A percentile compares a stretch with the other conserved stretches of the same genome.
Evolutionary conservation across 1,140 invertebrate genomes (phyloP).

Genomic region (Drosophila gunungcola): DNA sequence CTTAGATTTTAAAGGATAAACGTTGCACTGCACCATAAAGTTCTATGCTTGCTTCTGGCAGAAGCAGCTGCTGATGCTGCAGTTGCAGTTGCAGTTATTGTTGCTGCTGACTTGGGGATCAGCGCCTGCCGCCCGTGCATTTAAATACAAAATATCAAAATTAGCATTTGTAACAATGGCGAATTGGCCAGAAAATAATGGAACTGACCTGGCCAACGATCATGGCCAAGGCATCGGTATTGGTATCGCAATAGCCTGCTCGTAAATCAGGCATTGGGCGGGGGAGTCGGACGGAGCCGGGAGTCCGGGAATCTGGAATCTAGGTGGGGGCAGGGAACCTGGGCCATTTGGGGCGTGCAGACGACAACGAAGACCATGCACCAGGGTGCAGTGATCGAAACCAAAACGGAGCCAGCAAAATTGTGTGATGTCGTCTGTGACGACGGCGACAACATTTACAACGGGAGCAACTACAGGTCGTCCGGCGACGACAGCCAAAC

Average conservation of each 20-base stretch:
- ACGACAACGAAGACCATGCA: slow-evolving; percentile 57
- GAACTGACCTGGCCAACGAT: slow-evolving; percentile 77
- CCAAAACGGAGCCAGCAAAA: slow-evolving; percentile 27
- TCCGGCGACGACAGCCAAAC: slow-evolving; percentile 13
- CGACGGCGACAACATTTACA: slow-evolving; percentile 72
- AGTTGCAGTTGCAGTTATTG: slow-evolving; percentile 28
- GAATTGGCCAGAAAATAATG: slow-evolving; percentile 81
- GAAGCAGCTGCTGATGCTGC: slow-evolving; percentile 21
- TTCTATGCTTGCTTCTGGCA: slow-evolving; percentile 47
- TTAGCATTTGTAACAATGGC: slow-evolving; percentile 84
- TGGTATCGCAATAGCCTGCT: slow-evolving; percentile 31
- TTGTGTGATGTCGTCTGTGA: slow-evolving; percentile 76
- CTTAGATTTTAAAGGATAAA: slow-evolving; percentile 46
- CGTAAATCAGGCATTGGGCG: slow-evolving; percentile 66
- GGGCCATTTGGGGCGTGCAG: slow-evolving; percentile 30
- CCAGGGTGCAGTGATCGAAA: slow-evolving; percentile 46
- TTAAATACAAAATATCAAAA: slow-evolving; percentile 83
- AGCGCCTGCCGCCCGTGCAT: slow-evolving; percentile 57
- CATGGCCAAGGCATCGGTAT: slow-evolving; percentile 59
- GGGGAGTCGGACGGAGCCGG: not conserved
- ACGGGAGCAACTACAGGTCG: slow-evolving; percentile 78
- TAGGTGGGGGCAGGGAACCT: not conserved
- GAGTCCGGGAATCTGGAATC: not conserved
- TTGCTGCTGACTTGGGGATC: slow-evolving; percentile 25
- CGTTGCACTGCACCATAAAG: slow-evolving; percentile 43